Base-by-base conservation (phyloP, 2,888 invertebrate genomes). In the Mycalesis mineus region DNA sequence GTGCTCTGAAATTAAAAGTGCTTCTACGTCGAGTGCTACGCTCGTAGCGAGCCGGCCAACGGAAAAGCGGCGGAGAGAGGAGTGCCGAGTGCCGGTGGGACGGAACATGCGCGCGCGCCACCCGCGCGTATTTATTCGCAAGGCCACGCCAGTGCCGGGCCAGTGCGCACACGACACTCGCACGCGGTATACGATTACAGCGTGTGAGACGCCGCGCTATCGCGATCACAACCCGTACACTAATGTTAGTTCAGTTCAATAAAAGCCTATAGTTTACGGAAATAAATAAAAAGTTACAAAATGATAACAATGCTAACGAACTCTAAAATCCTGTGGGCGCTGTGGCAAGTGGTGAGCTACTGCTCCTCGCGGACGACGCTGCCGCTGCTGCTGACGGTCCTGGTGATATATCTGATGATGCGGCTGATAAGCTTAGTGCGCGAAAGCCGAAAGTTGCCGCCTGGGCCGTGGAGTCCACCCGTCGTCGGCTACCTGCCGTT, bases 401-500 rank as follows among this genome's bases (percentile, higher is more conserved):
- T 90, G 72, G 79, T 78, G 63, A 91, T 84, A 63, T 85, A 91
- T 68, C 70, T 92, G 71, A 77, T 81, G 55, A 85, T 91, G 66
- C 72, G 74, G 61, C 85, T 93, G 73, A 66, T 88, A 65, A 71
- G 78, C 64, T 84, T 90, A 68, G 66, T 92, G 63, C 78, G 77
- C 15, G 83, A 86, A 67, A 68, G 80, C 64, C 80, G 81, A 62
- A 80, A 90, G 65, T 84, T 96, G 67, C 97, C 97, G 0, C 97
- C 97, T 0, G 97, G 97, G 2, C 97, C 97, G 2, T 95, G 95
- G 94, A 96, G 97, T 1, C 87, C 95, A 4, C 97, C 97, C 15
- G 88, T 97, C 53, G 91, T 96, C 57, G 97, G 97, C 61, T 96
- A 95, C 75, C 85, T 97, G 65, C 94, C 95, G 2, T 96, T 95